Conservation (phyloP, 2,113 vertebrate species). For the Felis catus region DNA sequence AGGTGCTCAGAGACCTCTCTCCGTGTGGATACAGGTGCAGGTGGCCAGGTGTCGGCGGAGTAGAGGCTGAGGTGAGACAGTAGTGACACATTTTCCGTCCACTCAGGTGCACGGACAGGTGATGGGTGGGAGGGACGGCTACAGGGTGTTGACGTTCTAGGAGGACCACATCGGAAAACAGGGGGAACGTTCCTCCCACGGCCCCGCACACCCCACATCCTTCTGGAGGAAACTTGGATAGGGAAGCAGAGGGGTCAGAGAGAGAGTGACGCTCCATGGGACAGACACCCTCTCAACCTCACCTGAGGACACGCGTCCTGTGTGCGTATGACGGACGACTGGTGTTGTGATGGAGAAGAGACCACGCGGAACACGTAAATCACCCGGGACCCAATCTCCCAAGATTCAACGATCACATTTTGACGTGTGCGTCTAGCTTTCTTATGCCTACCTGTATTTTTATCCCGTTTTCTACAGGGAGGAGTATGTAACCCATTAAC, state of each 20-base stretch:
- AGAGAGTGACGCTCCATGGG: fast-evolving
- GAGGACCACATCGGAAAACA: neutral
- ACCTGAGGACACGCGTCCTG: neutral
- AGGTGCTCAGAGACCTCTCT: neutral
- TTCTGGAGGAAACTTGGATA: neutral
- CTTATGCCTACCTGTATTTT: fast-evolving
- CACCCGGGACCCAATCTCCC: neutral
- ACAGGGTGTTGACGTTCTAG: fast-evolving
- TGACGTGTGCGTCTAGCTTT: fast-evolving
- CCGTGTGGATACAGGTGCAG: fast-evolving
- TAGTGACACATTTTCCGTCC: neutral
- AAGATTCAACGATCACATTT: fast-evolving
- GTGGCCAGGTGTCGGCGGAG: neutral
- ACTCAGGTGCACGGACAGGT: fast-evolving
- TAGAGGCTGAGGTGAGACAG: neutral
- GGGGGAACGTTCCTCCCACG: fast-evolving
- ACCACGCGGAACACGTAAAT: neutral
- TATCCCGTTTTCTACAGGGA: too few relatives aligned
- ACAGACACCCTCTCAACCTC: too few relatives aligned
- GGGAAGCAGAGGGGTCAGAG: fast-evolving
- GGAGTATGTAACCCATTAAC: neutral
- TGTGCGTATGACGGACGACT: neutral
- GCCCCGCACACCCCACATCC: neutral
- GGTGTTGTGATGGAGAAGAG: too few relatives aligned
- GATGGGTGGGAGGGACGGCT: fast-evolving